Conservation (phyloP, 2,113 vertebrate genomes). For the Cavia aperea region DNA sequence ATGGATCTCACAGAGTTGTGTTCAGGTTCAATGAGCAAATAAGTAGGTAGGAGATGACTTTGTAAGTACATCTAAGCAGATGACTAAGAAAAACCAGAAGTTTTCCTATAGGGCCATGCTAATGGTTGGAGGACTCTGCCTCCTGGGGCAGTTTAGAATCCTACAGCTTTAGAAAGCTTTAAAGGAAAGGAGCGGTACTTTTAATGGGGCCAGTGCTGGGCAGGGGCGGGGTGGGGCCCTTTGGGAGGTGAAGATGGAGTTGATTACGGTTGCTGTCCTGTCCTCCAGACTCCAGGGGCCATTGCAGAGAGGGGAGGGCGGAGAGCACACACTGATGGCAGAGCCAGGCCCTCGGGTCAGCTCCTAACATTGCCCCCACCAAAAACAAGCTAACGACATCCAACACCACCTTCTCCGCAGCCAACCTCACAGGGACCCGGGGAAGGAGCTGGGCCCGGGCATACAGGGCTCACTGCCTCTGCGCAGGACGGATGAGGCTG, state of each 20-base stretch:
- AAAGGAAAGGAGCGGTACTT: neutral
- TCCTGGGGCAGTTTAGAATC: neutral
- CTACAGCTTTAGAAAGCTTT: neutral
- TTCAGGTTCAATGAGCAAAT: neutral
- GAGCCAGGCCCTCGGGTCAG: too few species aligned
- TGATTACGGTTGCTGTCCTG: neutral
- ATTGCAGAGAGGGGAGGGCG: neutral
- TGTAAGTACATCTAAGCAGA: neutral
- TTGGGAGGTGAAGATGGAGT: neutral
- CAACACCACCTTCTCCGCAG: neutral
- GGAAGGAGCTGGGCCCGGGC: neutral
- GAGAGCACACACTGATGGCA: neutral
- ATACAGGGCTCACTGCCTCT: neutral
- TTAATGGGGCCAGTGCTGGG: neutral
- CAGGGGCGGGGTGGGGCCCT: too few species aligned
- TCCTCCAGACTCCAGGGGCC: neutral
- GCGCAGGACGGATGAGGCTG: neutral
- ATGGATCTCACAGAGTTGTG: neutral
- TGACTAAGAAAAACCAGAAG: neutral
- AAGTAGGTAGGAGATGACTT: neutral
- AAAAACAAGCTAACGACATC: too few species aligned
- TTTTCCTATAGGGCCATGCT: neutral
- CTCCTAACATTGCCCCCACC: too few species aligned
- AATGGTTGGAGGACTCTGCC: neutral
- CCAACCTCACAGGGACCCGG: too few species aligned